Evolutionary conservation across 2,888 invertebrate genomes (phyloP), one percentile per base, ranked within the genome.

Genomic region (Monochamus alternatus): DNA sequence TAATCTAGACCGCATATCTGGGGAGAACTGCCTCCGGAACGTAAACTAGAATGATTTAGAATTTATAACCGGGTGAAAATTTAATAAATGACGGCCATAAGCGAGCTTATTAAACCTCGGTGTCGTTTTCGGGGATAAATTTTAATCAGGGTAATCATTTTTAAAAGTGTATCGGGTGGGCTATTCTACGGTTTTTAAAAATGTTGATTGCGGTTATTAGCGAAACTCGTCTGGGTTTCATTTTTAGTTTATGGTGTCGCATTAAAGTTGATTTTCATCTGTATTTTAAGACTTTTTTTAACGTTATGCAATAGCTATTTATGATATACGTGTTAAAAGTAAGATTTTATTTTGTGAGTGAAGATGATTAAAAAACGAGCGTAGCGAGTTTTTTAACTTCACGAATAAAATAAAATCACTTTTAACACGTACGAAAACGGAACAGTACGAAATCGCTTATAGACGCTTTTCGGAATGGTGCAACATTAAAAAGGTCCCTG

Each of bases 61-160:
- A 64, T 64, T 64, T 64, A 64, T 64, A 64, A 51, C 47, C 30
- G 31, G 31, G 8, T 64, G 64, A 64, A 64, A 64, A 64, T 47
- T 64, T 55, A 55, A 55, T 55, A 55, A 55, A 14, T n/a, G 55
- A 22, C 55, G n/a, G 22, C 14, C 55, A 14, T 55, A 43, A 43
- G 64, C 38, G 62, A 8, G 43, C 43, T 64, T 64, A 43, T 64
- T 64, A 62, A 62, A n/a, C 62, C 10, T 1, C 0, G 64, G 64
- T 64, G 43, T 64, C 38, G 38, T 14, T 64, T 43, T 43, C 64
- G 31, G 8, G 43, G 64, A 64, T 64, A 43, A 38, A 64, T 64
- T 64, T 30, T 64, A 64, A 64, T 64, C 38, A 12, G 64, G 44
- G 5, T 62, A 22, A 22, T 55, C 5, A 55, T 22, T 14, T 55